Conservation (phyloP, 2,113 vertebrate species). For the Labeo catla region DNA sequence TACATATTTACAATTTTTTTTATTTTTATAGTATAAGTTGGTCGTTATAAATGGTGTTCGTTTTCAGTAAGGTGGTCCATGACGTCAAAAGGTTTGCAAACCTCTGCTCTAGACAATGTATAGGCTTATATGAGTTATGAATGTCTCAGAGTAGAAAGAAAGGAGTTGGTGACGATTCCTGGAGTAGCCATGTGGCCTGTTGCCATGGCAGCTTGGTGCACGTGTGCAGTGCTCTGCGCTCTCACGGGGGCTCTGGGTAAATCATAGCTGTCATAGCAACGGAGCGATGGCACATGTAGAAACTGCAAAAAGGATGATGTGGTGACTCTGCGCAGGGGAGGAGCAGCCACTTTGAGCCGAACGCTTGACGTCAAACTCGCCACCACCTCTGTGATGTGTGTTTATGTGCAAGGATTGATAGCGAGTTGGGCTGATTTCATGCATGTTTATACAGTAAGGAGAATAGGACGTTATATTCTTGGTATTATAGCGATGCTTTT, state of each 20-base stretch:
- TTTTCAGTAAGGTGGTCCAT: not conserved
- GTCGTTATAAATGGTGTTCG: not conserved
- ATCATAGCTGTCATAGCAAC: slow-evolving; percentile 60
- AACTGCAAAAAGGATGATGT: slow-evolving; percentile 9
- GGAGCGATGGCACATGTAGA: slow-evolving; percentile 20
- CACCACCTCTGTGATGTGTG: slow-evolving; percentile 37
- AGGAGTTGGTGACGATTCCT: slow-evolving; percentile 15
- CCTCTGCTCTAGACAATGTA: not conserved
- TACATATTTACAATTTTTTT: not conserved
- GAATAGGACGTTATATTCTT: not conserved
- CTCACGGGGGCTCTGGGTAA: slow-evolving; percentile 39
- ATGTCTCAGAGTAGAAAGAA: slow-evolving; percentile 46
- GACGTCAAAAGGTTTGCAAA: not conserved
- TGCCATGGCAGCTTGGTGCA: slow-evolving; percentile 50
- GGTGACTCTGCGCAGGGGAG: slow-evolving; percentile 10
- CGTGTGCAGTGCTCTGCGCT: not conserved
- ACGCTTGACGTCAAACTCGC: slow-evolving; percentile 52
- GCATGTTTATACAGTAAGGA: slow-evolving; percentile 8
- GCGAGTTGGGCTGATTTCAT: not conserved
- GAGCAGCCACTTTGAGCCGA: slow-evolving; percentile 11
- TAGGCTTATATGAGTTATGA: slow-evolving; percentile 31
- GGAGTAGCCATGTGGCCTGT: slow-evolving; percentile 45
- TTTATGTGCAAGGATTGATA: slow-evolving; percentile 41
- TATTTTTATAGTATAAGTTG: not conserved
- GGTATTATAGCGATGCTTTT: not conserved